Base-by-base conservation (phyloP, 2,888 invertebrate species). In the Metallyticus violacea region DNA sequence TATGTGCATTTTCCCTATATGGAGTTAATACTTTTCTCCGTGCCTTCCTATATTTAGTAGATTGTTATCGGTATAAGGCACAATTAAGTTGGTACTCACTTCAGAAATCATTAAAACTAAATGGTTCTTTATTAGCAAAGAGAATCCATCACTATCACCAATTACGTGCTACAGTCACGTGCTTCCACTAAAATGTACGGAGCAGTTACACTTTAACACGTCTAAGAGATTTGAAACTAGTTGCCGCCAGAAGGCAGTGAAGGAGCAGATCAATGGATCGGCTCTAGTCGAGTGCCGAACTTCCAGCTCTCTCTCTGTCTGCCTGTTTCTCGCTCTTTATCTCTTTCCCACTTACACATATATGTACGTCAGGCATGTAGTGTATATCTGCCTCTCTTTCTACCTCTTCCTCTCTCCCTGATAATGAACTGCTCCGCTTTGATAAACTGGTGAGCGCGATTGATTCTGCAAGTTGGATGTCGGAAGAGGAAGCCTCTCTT, bases 351-450 rank as follows among this genome's bases (percentile, higher is more conserved):
- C n/a, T n/a, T n/a, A 15, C 40, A 62, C 15, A 62, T 22, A 62
- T 9, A 62, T 62, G 22, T 22, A 62, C 40, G 22, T 9, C 40
- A 62, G 15, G 22, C 40, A 62, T 62, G 40, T 62, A 62, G 40
- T 62, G 22, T 62, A 62, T 62, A 62, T 62, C 40, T 62, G 1
- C 40, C 40, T 62, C 40, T 62, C 40, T 62, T 62, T 62, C 40
- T n/a, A n/a, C n/a, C n/a, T n/a, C 40, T 62, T 22, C 22, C 40
- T 62, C 29, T 29, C 29, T 77, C 27, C 26, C 79, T 62, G 85
- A 85, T 85, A 85, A 85, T 85, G 85, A 85, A 85, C 85, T 40
- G 40, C 40, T 79, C 40, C 85, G 40, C 85, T 85, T 78, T 85
- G 85, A 79, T 85, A 79, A 85, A 85, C 85, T 85, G 22, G 30